phyloP scores from a whole-genome alignment of 2,888 invertebrate genomes.

The Bibio marci region DNA sequence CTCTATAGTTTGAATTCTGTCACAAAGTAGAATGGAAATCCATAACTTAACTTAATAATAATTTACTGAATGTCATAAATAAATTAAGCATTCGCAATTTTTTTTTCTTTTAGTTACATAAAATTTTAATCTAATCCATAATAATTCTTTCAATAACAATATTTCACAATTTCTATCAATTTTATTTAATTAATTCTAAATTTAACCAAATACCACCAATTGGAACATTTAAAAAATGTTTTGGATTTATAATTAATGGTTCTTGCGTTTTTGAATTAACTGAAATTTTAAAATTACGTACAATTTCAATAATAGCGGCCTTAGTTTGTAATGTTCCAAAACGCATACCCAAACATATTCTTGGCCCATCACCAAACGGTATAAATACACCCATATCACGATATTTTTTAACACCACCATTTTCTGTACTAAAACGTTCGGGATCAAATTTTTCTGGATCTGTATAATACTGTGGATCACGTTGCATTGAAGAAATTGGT shows the following conservation, averaged over 20 bases:
- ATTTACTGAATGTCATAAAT: too few species aligned
- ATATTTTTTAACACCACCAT: constrained; percentile 6
- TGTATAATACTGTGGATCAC: constrained; percentile 1
- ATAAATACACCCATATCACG: constrained; percentile 3
- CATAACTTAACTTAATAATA: too few species aligned
- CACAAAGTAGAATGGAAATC: too few species aligned
- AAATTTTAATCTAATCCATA: too few species aligned
- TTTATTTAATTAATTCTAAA: constrained; percentile 9
- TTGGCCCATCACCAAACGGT: constrained; percentile 22
- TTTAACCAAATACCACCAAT: constrained; percentile 22
- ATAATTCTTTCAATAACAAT: too few species aligned
- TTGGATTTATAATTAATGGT: constrained; percentile 19
- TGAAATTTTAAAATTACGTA: constrained; percentile 20
- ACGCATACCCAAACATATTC: constrained; percentile 21
- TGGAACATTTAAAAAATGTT: constrained; percentile 13
- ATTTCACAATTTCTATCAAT: too few species aligned
- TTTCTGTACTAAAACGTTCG: constrained; percentile 4
- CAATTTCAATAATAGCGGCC: constrained; percentile 19
- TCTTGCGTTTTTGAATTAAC: constrained; percentile 20
- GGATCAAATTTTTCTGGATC: constrained; percentile 6
- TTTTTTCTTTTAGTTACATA: too few species aligned
- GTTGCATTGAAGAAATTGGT: constrained; percentile 3
- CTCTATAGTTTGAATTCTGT: too few species aligned
- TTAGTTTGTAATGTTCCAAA: constrained; percentile 25
- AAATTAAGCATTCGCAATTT: too few species aligned